These are phyloP conservation scores for Gadus chalcogrammus DNA, from an alignment of 2,113 vertebrate genomes.

Conservation along the genomic window DNA sequence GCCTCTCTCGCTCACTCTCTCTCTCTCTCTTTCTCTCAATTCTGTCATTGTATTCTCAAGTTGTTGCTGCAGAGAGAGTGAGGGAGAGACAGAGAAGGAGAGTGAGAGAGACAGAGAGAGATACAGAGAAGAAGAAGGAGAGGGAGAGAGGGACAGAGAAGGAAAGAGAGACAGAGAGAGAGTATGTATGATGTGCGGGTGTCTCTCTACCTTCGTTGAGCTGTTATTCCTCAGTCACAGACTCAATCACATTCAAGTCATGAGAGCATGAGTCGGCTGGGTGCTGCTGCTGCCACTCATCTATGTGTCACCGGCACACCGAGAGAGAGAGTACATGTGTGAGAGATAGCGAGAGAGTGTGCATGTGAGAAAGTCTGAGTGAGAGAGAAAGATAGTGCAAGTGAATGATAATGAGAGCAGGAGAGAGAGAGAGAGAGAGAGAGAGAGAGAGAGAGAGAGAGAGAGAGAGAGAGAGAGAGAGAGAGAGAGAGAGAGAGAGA, in stretches of 20 bases:
- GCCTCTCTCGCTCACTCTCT: constrained; percentile 6
- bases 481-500: neutral
- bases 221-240: constrained; percentile 60
- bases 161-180: constrained; percentile 18
- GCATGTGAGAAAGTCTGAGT: neutral
- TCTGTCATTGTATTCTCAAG: constrained; percentile 62
- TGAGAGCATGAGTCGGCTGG: constrained; percentile 59
- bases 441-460: neutral
- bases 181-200: constrained; percentile 49
- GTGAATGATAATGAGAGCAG: too few relatives aligned
- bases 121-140: constrained; percentile 32
- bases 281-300: neutral
- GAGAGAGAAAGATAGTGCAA: neutral
- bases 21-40: constrained; percentile 47
- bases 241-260: constrained; percentile 65
- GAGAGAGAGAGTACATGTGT: constrained; percentile 48
- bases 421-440: neutral
- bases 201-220: constrained; percentile 38
- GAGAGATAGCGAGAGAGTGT: constrained; percentile 16
- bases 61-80: constrained; percentile 43
- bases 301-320: neutral
- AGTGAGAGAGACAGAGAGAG: too few relatives aligned
- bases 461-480: constrained; percentile 28
- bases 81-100: constrained; percentile 15
- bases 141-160: too few relatives aligned